Percentiles rank a stretch among this genome's conserved stretches.
phyloP scores from a whole-genome alignment of 2,113 vertebrate species.

The Rhipidura dahli region DNA sequence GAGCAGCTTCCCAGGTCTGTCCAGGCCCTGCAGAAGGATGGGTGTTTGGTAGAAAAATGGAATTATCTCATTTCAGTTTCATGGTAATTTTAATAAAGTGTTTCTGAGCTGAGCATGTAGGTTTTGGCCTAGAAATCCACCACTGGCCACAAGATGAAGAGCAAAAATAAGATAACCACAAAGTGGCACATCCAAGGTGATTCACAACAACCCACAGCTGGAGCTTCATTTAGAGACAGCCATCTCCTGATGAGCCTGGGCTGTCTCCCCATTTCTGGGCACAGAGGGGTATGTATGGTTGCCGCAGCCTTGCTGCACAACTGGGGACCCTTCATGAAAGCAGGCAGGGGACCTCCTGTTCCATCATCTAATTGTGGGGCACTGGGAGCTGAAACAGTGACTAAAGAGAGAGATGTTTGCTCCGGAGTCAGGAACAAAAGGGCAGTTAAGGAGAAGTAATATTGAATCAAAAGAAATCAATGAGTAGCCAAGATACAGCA shows the following conservation, averaged over 20 bases:
- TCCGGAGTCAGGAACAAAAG: not conserved
- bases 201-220: not conserved
- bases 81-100: not conserved
- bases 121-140: not conserved
- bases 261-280: not conserved
- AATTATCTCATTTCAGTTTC: not conserved
- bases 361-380: not conserved
- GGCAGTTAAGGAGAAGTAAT: not conserved
- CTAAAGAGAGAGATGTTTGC: not conserved
- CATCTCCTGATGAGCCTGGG: not conserved
- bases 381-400: not conserved
- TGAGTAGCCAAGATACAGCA: not conserved
- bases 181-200: not conserved
- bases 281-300: not conserved
- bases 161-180: not conserved
- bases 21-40: not conserved
- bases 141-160: not conserved
- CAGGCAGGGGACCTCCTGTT: not conserved
- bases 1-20: not conserved
- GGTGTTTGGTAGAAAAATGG: not conserved
- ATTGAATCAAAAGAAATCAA: not conserved
- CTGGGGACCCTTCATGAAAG: not conserved
- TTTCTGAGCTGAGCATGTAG: not conserved
- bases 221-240: not conserved
- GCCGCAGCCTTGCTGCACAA: not conserved